Conservation (phyloP, 1,140 invertebrate species). For the Pissodes strobi region DNA sequence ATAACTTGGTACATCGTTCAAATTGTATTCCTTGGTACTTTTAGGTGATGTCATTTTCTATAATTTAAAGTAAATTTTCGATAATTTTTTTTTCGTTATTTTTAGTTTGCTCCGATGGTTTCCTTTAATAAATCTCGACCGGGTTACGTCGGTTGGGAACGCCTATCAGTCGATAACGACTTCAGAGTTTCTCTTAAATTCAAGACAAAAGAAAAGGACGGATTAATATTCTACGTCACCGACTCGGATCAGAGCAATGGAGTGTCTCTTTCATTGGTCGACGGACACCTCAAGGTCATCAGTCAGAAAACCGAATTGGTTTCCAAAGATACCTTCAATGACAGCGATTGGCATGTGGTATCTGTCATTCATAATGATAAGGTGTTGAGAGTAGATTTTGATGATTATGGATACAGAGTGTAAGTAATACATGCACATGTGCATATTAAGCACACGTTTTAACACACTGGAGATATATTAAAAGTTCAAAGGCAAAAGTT, state of each 20-base stretch:
- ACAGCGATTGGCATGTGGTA: conserved; percentile 92
- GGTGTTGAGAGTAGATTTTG: conserved; percentile 75
- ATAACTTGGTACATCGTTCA: too few relatives aligned
- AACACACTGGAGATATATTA: too few relatives aligned
- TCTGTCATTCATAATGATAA: conserved; percentile 74
- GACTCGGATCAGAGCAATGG: conserved; percentile 66
- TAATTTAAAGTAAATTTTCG: background rate
- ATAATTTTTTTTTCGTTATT: background rate
- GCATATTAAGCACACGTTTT: too few relatives aligned
- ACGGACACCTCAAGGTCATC: conserved; percentile 73
- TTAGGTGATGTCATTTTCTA: background rate
- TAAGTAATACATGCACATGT: too few relatives aligned
- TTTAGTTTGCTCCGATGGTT: conserved; percentile 59
- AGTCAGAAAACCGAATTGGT: conserved; percentile 68
- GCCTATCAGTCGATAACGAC: conserved; percentile 62
- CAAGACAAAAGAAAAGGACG: conserved; percentile 76
- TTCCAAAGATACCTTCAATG: conserved; percentile 73
- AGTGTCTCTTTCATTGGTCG: conserved; percentile 69
- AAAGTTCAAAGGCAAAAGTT: too few relatives aligned
- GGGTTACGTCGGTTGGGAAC: conserved; percentile 69
- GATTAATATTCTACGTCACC: conserved; percentile 76
- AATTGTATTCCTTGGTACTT: background rate
- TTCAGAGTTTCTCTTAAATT: conserved; percentile 88
- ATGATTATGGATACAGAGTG: conserved; percentile 75
- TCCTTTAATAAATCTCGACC: conserved; percentile 62